These are phyloP conservation scores for Ornithoptera priamus DNA, from an alignment of 2,888 invertebrate species.

Conservation along the genomic window DNA sequence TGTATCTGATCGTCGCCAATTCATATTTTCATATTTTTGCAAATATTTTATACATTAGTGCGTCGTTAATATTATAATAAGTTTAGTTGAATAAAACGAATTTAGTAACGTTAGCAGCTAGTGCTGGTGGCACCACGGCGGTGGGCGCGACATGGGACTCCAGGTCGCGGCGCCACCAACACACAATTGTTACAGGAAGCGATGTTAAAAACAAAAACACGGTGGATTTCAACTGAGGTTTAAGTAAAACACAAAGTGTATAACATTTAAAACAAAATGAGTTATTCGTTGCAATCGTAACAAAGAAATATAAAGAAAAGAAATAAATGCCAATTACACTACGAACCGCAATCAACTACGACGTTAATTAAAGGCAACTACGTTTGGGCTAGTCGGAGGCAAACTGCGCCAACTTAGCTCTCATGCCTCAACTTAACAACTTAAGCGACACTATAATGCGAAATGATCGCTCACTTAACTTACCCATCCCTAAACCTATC, in stretches of 20 bases:
- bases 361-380: slow-evolving; percentile 13
- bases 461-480: slow-evolving; percentile 22
- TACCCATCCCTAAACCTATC: slow-evolving; percentile 22
- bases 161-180: slow-evolving; percentile 2
- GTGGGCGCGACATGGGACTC: not conserved
- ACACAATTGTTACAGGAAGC: slow-evolving; percentile 18
- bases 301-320: slow-evolving; percentile 33
- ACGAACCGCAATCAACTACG: slow-evolving; percentile 41
- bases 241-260: slow-evolving; percentile 13
- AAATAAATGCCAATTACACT: slow-evolving; percentile 61
- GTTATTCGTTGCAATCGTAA: slow-evolving; percentile 48
- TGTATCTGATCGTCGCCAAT: not conserved
- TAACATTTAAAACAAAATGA: slow-evolving; percentile 17
- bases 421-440: not conserved
- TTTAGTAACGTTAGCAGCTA: slow-evolving; percentile 33
- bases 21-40: slow-evolving; percentile 13
- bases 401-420: slow-evolving; percentile 1
- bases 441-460: not conserved
- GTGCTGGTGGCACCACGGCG: slow-evolving; percentile 14
- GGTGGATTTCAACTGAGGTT: slow-evolving; percentile 25
- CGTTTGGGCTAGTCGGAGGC: slow-evolving; percentile 1
- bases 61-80: slow-evolving; percentile 39
- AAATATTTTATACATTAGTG: slow-evolving; percentile 55
- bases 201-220: slow-evolving; percentile 20
- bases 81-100: slow-evolving; percentile 43